These are phyloP conservation scores for Haliclystus octoradiatus DNA, from an alignment of 30 jellyfish, hydroid and myxozoan species.

Conservation along the genomic window DNA sequence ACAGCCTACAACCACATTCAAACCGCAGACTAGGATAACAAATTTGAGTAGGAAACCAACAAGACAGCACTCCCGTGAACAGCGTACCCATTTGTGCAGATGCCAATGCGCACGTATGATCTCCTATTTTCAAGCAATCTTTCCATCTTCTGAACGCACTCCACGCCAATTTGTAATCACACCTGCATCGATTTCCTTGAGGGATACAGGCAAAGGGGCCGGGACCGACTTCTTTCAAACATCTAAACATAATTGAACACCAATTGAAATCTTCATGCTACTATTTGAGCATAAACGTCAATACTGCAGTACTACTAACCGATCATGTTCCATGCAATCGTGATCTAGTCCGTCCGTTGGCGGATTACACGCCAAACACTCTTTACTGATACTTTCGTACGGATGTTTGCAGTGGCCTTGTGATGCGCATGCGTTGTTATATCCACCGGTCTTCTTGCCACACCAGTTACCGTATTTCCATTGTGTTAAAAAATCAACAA, in stretches of 20 bases:
- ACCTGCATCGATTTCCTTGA: constrained; percentile 59
- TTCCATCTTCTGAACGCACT: constrained; percentile 30
- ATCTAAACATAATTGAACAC: constrained; percentile 3
- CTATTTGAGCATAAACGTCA: too few relatives aligned
- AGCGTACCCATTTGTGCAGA: constrained; percentile 18
- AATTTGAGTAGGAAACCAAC: constrained; percentile 63
- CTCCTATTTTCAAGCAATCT: constrained; percentile 19
- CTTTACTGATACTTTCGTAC: constrained; percentile 19
- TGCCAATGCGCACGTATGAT: constrained; percentile 30
- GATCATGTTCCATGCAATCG: constrained; percentile 70
- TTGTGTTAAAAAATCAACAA: constrained; percentile 27
- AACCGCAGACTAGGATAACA: constrained; percentile 39
- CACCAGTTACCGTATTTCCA: constrained; percentile 84
- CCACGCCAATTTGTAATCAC: constrained; percentile 31
- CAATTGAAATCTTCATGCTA: not conserved
- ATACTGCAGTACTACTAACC: too few relatives aligned
- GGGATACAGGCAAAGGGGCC: constrained; percentile 65
- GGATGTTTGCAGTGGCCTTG: constrained; percentile 47
- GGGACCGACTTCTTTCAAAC: constrained; percentile 39
- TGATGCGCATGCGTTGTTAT: constrained; percentile 37
- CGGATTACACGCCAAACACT: constrained; percentile 44
- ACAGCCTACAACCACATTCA: constrained; percentile 40
- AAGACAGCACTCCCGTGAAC: constrained; percentile 27
- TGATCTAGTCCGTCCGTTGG: constrained; percentile 31
- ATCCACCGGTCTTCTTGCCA: constrained; percentile 71